Evolutionary conservation across 2,797 vertebrate genomes (phyloP), one percentile per base, ranked within the genome.

Genomic region (Poeciliopsis infans): DNA sequence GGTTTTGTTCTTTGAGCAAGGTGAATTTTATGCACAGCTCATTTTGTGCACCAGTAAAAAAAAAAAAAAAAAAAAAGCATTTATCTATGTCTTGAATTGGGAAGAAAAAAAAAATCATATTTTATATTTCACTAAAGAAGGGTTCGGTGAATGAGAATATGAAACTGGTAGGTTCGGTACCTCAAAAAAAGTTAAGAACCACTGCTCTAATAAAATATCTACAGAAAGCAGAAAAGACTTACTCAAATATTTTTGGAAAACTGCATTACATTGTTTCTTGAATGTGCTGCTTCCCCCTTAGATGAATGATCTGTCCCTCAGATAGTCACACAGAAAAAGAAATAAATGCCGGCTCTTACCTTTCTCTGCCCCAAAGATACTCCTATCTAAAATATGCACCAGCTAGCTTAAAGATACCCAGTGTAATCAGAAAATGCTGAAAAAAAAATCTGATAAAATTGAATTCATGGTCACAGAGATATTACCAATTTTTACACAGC

Each of bases 401-500:
- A 51, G 53, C 28, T 83, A 69, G 73, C 83, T 66, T 78, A 51
- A 74, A 81, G 80, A 89, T 86, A 81, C 76, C 76, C 7, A 76
- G 41, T 23, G n/a, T 75, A 81, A 90, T 77, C 68, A 83, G 72
- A 61, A 75, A 51, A 47, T 46, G 46, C 36, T 7, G 51, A 39
- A 75, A 85, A 69, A 82, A n/a, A 78, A 20, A 80, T n/a, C 47
- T 75, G 78, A 88, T 83, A 66, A 31, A 82, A 84, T 89, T 86
- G 78, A 80, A 88, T 77, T 83, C 86, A 72, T 79, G 79, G 86
- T 84, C 80, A 77, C 80, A 51, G 55, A 74, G 82, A 84, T 85
- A 88, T 88, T 84, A 87, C 69, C 45, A 77, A 88, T 90, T 84
- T 90, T 91, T 78, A 89, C 87, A 93, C 91, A 91, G 91, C 74